phyloP scores from a whole-genome alignment of 2,888 invertebrate genomes.

The Drosophila merina region DNA sequence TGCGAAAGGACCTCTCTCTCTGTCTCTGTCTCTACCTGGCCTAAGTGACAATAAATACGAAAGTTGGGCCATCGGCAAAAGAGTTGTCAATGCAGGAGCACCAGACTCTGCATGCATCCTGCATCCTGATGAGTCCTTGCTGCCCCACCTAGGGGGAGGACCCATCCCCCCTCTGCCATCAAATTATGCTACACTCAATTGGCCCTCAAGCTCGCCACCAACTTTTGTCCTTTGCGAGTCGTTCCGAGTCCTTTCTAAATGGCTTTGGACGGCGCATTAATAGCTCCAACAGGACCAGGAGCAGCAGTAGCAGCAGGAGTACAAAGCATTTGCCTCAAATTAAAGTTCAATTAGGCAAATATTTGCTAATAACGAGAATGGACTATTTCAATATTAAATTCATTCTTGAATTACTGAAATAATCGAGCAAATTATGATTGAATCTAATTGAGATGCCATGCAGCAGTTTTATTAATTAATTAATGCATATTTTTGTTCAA shows the following conservation, averaged over 20 bases:
- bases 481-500: too few relatives aligned
- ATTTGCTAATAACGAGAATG: neutral
- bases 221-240: conserved; percentile 14
- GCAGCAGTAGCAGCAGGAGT: too few relatives aligned
- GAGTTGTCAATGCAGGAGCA: conserved; percentile 37
- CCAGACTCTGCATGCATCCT: conserved; percentile 34
- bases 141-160: neutral
- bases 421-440: neutral
- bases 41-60: conserved; percentile 73
- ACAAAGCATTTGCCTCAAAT: neutral
- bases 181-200: conserved; percentile 60
- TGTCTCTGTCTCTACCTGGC: neutral
- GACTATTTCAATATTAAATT: neutral
- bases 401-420: neutral
- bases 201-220: conserved; percentile 45
- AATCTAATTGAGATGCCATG: neutral
- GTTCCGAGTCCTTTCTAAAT: conserved; percentile 6
- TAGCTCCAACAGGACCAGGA: neutral
- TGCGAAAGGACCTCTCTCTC: neutral
- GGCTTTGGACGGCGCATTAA: neutral
- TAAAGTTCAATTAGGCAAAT: conserved; percentile 2
- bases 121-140: conserved; percentile 41
- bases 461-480: too few relatives aligned
- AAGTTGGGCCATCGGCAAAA: conserved; percentile 42
- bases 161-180: neutral